Percentiles rank a stretch among this genome's conserved stretches.
Conservation (phyloP, 1,140 invertebrate species). For the Idris sp. region DNA sequence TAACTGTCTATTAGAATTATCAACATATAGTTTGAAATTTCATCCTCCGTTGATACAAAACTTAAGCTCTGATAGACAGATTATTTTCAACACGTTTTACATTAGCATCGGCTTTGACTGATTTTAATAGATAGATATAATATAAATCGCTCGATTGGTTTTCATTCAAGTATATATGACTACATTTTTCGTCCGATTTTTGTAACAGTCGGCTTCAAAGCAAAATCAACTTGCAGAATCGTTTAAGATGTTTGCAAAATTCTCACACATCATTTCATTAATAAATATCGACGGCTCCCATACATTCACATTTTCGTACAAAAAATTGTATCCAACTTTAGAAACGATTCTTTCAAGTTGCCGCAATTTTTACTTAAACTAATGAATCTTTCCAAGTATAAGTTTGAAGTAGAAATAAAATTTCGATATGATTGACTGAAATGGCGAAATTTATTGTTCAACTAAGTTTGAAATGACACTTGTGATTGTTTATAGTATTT, state of each 20-base stretch:
- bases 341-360: slow-evolving; percentile 26
- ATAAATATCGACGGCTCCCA: slow-evolving; percentile 65
- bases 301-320: slow-evolving; percentile 41
- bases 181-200: slow-evolving; percentile 57
- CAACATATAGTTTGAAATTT: slow-evolving; percentile 17
- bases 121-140: slow-evolving; percentile 50
- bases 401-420: not conserved
- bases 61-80: not conserved
- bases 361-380: slow-evolving; percentile 32
- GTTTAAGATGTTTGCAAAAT: slow-evolving; percentile 60
- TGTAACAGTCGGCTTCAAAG: slow-evolving; percentile 55
- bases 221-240: slow-evolving; percentile 49
- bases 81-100: slow-evolving; percentile 25
- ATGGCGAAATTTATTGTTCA: too few relatives aligned
- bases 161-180: slow-evolving; percentile 57
- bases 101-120: slow-evolving; percentile 3
- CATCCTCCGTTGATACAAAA: slow-evolving; percentile 19
- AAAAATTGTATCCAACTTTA: not conserved
- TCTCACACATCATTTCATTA: slow-evolving; percentile 75
- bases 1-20: too few relatives aligned
- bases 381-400: not conserved
- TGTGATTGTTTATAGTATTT: slow-evolving; percentile 61
- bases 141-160: slow-evolving; percentile 64
- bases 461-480: slow-evolving; percentile 14
- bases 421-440: too few relatives aligned